Percentiles rank a stretch among this genome's conserved stretches.
Conservation (phyloP, 2,797 vertebrate species). For the Hozukius guyotensis region DNA sequence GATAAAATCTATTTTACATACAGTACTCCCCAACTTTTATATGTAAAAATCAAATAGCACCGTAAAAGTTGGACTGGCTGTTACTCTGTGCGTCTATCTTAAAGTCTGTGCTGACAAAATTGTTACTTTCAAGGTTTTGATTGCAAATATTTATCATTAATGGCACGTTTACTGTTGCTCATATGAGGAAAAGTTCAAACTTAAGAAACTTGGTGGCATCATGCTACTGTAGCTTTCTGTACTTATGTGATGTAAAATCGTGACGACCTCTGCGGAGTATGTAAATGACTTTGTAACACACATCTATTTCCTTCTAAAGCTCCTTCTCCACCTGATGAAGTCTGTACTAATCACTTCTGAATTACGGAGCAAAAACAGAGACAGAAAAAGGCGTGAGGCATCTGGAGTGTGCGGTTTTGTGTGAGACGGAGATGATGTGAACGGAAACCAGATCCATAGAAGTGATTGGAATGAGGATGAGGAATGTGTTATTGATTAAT, state of each 20-base stretch:
- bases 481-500: constrained; percentile 39
- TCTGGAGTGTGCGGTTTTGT: constrained; percentile 32
- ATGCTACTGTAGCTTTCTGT: constrained; percentile 14
- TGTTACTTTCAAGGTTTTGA: constrained; percentile 41
- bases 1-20: constrained; percentile 23
- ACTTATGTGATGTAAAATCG: constrained; percentile 4
- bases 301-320: constrained; percentile 9
- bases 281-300: not conserved
- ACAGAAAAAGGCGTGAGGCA: constrained; percentile 41
- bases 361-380: constrained; percentile 46
- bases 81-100: constrained; percentile 64
- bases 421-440: constrained; percentile 41
- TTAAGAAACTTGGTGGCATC: constrained; percentile 12
- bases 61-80: constrained; percentile 80
- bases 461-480: constrained; percentile 44
- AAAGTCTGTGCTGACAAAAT: constrained; percentile 56
- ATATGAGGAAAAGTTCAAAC: constrained; percentile 10
- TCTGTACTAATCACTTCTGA: constrained; percentile 24
- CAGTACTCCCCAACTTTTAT: constrained; percentile 70
- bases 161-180: constrained; percentile 58
- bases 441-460: constrained; percentile 44
- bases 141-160: constrained; percentile 34
- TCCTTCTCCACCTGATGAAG: constrained; percentile 13
- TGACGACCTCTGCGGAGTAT: constrained; percentile 9
- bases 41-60: constrained; percentile 84